Evolutionary conservation across 2,888 invertebrate genomes (phyloP).

Genomic region (Gerris lacustris): DNA sequence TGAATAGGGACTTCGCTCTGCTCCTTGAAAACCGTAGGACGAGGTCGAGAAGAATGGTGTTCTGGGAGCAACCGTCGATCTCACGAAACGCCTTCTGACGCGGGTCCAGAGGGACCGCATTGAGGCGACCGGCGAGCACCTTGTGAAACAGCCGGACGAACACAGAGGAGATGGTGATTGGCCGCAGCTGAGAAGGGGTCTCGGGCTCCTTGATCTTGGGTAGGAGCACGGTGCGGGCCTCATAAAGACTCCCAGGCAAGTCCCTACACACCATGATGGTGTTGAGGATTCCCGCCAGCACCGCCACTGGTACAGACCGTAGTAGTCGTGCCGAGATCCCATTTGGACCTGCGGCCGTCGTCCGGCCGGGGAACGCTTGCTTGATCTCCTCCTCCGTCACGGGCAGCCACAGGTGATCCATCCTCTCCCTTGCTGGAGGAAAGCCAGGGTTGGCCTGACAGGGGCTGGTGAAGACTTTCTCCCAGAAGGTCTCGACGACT

Average conservation of each 20-base stretch:
- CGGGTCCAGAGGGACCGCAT: slow-evolving; percentile 16
- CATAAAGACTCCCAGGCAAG: slow-evolving; percentile 2
- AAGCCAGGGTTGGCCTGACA: too few relatives aligned
- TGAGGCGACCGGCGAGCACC: slow-evolving; percentile 24
- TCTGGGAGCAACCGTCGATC: slow-evolving; percentile 36
- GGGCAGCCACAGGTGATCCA: too few relatives aligned
- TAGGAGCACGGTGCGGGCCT: background rate
- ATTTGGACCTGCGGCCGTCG: slow-evolving; percentile 13
- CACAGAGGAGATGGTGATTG: slow-evolving; percentile 21
- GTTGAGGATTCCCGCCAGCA: background rate
- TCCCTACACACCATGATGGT: background rate
- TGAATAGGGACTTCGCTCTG: background rate
- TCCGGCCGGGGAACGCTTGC: too few relatives aligned
- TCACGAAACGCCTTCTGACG: slow-evolving; percentile 32
- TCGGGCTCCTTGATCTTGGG: background rate
- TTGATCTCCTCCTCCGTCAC: too few relatives aligned
- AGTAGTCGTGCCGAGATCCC: slow-evolving; percentile 8
- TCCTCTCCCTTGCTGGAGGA: too few relatives aligned
- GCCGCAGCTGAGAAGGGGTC: slow-evolving; percentile 2
- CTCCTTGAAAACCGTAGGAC: slow-evolving; percentile 24
- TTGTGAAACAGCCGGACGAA: slow-evolving; percentile 21
- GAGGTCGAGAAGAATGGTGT: slow-evolving; percentile 31
- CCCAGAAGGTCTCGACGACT: too few relatives aligned
- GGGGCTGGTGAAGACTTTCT: too few relatives aligned
- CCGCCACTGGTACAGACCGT: background rate